Evolutionary conservation across 2,113 vertebrate species (phyloP), one percentile per base, ranked within the genome.

Genomic region (Mugil cephalus): DNA sequence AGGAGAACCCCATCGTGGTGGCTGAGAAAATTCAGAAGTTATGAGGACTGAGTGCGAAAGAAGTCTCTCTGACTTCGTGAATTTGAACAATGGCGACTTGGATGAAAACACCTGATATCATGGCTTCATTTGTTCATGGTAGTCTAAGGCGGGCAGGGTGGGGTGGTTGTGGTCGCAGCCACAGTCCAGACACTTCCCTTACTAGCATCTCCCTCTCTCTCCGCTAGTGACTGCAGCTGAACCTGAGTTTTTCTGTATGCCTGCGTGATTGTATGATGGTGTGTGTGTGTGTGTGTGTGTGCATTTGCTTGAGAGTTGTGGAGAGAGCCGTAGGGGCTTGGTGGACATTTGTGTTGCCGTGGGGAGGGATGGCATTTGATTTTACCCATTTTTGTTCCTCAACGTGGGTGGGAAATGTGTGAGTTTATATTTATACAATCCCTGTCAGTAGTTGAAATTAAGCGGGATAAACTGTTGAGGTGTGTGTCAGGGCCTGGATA

Each of bases 11-110:
- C 87, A 93, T 97, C 2, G 94, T 97, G 40, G 92, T 97, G 35
- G 95, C 96, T 1, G 95, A 97, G 91, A 97, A 97, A 89, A 96
- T 97, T 81, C 96, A 96, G 93, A 97, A 97, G 91, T 94, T 96
- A 95, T 97, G 96, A 97, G 93, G 86, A 91, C 83, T 82, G 4
- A 42, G 54, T 61, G 38, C 60, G 40, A 64, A 55, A 72, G 64
- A 62, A 73, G 58, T 67, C 70, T 69, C 63, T 85, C 83, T 82
- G 87, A 92, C 85, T 82, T 80, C 87, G 67, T 83, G 84, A 79
- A 86, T 88, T 80, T 91, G 87, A 93, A 91, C 88, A 88, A 87
- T 89, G 87, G 87, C 74, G 34, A 88, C 80, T 77, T 84, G 78
- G 87, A 91, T 80, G 85, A 85, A 83, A 88, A 88, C 80, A 89